These are phyloP conservation scores for Phenganax marumi DNA, from an alignment of 92 coral and sea anemone species.

Conservation along the genomic window DNA sequence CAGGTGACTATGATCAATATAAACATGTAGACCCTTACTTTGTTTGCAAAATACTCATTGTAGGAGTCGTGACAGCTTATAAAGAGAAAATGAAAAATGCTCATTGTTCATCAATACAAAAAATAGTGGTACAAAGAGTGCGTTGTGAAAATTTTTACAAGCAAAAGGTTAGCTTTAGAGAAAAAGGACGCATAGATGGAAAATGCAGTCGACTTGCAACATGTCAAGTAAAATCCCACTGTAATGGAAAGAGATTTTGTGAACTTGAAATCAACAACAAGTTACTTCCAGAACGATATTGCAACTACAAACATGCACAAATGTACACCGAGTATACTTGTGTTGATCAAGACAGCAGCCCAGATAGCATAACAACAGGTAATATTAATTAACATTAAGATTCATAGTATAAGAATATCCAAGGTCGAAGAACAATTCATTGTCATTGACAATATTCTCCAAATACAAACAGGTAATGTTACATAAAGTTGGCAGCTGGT, in stretches of 20 bases:
- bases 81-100: constrained; percentile 1
- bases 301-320: background rate
- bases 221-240: constrained; percentile 6
- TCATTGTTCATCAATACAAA: background rate
- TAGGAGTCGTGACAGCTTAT: background rate
- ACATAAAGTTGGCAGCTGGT: no score
- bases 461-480: no score
- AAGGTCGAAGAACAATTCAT: no score
- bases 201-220: background rate
- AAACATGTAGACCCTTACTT: background rate
- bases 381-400: background rate
- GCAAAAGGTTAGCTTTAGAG: background rate
- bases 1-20: background rate
- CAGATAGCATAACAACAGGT: background rate
- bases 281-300: background rate
- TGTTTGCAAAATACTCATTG: background rate
- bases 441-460: no score
- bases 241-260: constrained; percentile 17
- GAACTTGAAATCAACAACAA: background rate
- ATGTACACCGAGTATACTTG: background rate
- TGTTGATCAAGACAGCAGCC: background rate
- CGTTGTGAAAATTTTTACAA: background rate
- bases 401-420: no score
- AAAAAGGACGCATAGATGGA: background rate
- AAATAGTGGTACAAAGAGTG: background rate